These are phyloP conservation scores for Cuculus canorus DNA, from an alignment of 2,797 vertebrate genomes.

Conservation along the genomic window DNA sequence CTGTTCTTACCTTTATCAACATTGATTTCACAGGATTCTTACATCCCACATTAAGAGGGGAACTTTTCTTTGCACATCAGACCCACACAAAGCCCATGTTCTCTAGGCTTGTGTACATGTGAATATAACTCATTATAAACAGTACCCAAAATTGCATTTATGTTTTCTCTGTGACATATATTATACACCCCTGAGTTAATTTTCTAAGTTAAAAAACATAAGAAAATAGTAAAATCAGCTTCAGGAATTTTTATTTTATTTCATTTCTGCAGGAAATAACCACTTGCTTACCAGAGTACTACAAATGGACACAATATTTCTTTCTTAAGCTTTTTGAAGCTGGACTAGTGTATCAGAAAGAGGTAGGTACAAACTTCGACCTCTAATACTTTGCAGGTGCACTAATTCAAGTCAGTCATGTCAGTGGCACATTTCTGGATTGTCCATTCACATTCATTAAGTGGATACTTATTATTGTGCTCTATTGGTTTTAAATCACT, in stretches of 20 bases:
- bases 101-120: background rate
- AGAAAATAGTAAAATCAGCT: background rate
- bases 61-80: background rate
- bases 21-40: background rate
- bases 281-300: slow-evolving; percentile 94
- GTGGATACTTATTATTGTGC: background rate
- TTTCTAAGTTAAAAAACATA: background rate
- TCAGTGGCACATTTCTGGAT: background rate
- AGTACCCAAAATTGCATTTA: background rate
- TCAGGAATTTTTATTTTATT: background rate
- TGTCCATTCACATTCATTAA: background rate
- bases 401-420: background rate
- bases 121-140: background rate
- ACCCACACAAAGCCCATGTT: background rate
- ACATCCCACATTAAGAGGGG: background rate
- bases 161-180: background rate
- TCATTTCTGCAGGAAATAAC: slow-evolving; percentile 87
- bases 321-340: slow-evolving; percentile 93
- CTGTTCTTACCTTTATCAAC: background rate
- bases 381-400: background rate
- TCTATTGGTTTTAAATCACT: background rate
- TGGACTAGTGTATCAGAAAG: slow-evolving; percentile 95
- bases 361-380: slow-evolving; percentile 79
- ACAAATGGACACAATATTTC: slow-evolving; percentile 96
- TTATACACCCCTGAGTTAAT: background rate